Evolutionary conservation across 2,888 invertebrate genomes (phyloP), one percentile per base, ranked within the genome.

Genomic region (Odontocerum albicorne): DNA sequence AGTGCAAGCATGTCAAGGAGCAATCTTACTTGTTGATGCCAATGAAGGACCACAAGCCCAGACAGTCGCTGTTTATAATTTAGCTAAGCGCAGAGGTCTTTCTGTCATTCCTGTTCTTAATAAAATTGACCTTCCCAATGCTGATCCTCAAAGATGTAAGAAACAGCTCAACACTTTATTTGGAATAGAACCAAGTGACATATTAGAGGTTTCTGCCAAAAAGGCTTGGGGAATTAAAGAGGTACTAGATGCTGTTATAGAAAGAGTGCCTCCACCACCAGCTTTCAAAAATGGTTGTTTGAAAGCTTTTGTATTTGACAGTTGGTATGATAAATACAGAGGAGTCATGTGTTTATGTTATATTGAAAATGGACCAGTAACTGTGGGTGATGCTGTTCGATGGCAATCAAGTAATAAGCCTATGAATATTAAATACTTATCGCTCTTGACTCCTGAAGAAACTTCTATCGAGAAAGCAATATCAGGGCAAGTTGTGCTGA

Each of bases 11-110:
- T 97, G 96, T 68, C 93, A 97, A 78, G 97, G 97, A 7, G 97
- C 95, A 1, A 84, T 99, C 61, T 77, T 99, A 50, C 73, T 99
- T 45, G 93, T 99, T 0, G 98, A 98, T 76, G 96, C 98, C 1
- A 96, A 96, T 73, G 93, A 96, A 79, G 91, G 91, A 6, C 87
- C 96, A 2, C 95, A 97, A 76, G 97, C 98, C 0, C 98, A 99
- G 74, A 99, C 98, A 0, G 94, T 98, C 1, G 96, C 98, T 12
- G 98, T 98, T 66, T 96, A 93, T 73, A 90, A 92, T 69, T 72
- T 97, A 59, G 96, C 98, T 0, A 90, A 90, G 72, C 85, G 85
- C 46, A 85, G 84, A 62, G 86, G 95, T 64, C 73, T 97, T 47
- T 73, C 80, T 1, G 87, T 98, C 54, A 86, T 98, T 65, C 96